A percentile compares a stretch with the other conserved stretches of the same genome.
Evolutionary conservation across 2,113 vertebrate genomes (phyloP).

Genomic region (Lasiurus cinereus): DNA sequence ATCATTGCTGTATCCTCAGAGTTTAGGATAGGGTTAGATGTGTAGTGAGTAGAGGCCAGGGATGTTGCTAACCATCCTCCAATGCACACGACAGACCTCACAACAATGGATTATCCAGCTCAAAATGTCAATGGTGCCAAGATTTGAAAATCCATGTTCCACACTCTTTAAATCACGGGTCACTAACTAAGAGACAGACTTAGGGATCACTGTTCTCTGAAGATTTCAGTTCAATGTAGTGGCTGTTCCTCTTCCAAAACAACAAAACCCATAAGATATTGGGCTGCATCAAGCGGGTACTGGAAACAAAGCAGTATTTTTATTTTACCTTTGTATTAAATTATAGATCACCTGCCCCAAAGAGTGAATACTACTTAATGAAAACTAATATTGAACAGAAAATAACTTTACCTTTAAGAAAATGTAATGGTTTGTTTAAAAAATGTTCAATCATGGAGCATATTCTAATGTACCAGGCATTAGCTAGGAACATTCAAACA

Average conservation of each 20-base stretch:
- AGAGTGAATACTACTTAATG: background rate
- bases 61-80: background rate
- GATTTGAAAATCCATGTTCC: background rate
- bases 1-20: background rate
- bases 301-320: slow-evolving; percentile 36
- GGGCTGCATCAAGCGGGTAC: background rate
- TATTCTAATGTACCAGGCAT: slow-evolving; percentile 14
- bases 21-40: background rate
- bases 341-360: background rate
- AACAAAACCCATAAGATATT: background rate
- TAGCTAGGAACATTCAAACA: slow-evolving; percentile 19
- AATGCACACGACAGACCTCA: background rate
- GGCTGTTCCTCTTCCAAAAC: background rate
- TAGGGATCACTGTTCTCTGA: slow-evolving; percentile 8
- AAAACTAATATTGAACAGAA: slow-evolving; percentile 54
- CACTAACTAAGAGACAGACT: slow-evolving; percentile 10
- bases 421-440: slow-evolving; percentile 22
- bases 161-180: background rate
- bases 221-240: slow-evolving; percentile 9
- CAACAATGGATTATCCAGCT: background rate
- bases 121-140: background rate
- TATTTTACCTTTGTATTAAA: slow-evolving; percentile 9
- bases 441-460: background rate
- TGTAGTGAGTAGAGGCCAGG: background rate
- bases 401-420: slow-evolving; percentile 50